Base-by-base conservation (phyloP, 2,797 vertebrate species). In the Aselliscus stoliczkanus region DNA sequence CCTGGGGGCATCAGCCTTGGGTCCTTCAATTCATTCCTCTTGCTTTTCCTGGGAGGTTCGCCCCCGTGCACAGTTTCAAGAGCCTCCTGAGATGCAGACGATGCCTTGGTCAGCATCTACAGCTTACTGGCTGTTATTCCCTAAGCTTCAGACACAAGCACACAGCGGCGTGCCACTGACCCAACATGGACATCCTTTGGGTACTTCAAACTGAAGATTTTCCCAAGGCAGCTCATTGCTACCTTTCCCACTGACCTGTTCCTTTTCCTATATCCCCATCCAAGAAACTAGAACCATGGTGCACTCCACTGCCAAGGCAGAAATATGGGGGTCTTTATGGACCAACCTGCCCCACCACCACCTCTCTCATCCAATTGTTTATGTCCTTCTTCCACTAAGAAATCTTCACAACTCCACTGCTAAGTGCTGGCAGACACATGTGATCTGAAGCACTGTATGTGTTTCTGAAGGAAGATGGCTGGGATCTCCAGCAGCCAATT, bases 1-100 rank as follows among this genome's bases (percentile, higher is more conserved):
- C 64, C 4, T 1, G 11, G 23, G 2, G 9, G 8, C 1, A 17
- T 37, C 60, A 31, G 23, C 7, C 13, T 13, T 44, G 15, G 27
- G 5, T 4, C 34, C 31, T 47, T 34, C 54, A 20, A 20, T 10
- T 47, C 21, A 17, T 3, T 18, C 15, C 14, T 65, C 67, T 84
- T 60, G 60, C 23, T 83, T 39, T 58, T 70, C 54, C 60, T 37
- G 34, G 25, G 21, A 93, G 52, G 50, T 0, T 12, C 27, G 39
- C 15, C 10, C 27, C 13, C 54, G 7, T 31, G 18, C 13, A 34
- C 29, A 62, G 39, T 65, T 58, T 50, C 72, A 14, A 73, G 39
- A 94, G 31, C 29, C 27, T 72, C 80, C 29, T 44, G 4, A 54
- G 47, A 84, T 58, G 60, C 75, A 31, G 23, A 69, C 5, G 23